These are phyloP conservation scores for Tricholaema leucomelas DNA, from an alignment of 2,113 vertebrate species.

Conservation along the genomic window DNA sequence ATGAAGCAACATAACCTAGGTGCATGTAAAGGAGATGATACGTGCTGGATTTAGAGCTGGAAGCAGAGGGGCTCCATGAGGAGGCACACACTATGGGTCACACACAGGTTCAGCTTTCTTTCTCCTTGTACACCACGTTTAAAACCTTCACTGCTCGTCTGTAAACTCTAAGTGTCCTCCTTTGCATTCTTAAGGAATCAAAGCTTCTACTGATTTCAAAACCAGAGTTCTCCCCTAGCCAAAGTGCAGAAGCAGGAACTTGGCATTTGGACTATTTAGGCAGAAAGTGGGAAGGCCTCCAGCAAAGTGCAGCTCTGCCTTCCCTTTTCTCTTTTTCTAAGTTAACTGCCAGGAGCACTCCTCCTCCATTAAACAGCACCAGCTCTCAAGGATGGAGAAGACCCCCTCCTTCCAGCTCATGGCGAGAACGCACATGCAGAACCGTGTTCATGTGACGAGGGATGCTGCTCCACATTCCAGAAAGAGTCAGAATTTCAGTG, in stretches of 20 bases:
- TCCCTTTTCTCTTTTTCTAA: neutral
- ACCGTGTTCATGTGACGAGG: neutral
- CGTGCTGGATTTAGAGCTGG: neutral
- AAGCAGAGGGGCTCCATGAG: neutral
- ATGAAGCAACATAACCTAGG: fast-evolving
- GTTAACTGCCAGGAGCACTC: neutral
- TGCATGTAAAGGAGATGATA: neutral
- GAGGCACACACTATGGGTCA: fast-evolving
- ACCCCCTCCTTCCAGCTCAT: neutral
- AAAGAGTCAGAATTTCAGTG: neutral
- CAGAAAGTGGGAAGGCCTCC: neutral
- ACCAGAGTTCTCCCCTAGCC: neutral
- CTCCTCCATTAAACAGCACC: neutral
- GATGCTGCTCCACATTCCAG: neutral
- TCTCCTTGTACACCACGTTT: neutral
- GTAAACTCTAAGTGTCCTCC: neutral
- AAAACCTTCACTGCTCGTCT: neutral
- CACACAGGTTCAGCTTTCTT: neutral
- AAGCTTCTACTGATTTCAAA: neutral
- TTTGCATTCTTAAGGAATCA: neutral
- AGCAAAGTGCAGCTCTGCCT: neutral
- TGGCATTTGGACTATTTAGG: neutral
- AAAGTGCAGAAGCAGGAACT: neutral
- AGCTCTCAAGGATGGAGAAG: fast-evolving
- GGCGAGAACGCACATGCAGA: neutral